Base-by-base conservation (phyloP, 2,797 vertebrate species). In the Buphagus erythrorhynchus region DNA sequence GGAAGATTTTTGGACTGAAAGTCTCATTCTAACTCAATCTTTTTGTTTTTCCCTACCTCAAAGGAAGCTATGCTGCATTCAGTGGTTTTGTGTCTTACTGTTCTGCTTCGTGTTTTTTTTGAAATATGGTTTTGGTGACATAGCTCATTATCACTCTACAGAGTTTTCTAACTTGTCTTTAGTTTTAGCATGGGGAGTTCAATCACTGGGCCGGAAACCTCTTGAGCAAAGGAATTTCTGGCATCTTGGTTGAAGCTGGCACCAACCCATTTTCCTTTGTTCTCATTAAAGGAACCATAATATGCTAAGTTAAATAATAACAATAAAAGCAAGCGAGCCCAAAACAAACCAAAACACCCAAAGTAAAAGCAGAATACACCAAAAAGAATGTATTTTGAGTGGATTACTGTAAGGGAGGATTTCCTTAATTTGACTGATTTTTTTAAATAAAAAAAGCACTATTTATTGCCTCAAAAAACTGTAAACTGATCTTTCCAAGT, bases 201-300 rank as follows among this genome's bases (percentile, higher is more conserved):
- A 90, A 79, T 36, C 82, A 74, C 78, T 88, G 61, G 85, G 75
- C 94, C 15, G 25, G 94, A 97, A 96, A 95, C 48, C 79, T 97
- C 90, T 76, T 35, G 29, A 95, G 78, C 82, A 91, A 86, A 97
- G 87, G 95, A 95, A 97, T 97, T 97, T 95, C 94, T 96, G 96
- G 91, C 94, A 95, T 97, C 91, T 94, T 93, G 78, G 82, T 20
- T 80, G 61, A 61, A 93, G 82, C 81, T 96, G 96, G 95, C 94
- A 97, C 68, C 61, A 95, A 90, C 82, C 75, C 91, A 88, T 93
- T 94, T 88, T 93, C 75, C 54, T 95, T 97, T 95, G 93, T 96
- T 96, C 90, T 94, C 65, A 93, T 94, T 96, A 95, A 95, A 95
- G 79, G 82, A 96, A 93, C 82, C 78, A 86, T 86, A 94, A 84